These are phyloP conservation scores for Lagorchestes hirsutus DNA, from an alignment of 2,797 vertebrate species.

Conservation along the genomic window DNA sequence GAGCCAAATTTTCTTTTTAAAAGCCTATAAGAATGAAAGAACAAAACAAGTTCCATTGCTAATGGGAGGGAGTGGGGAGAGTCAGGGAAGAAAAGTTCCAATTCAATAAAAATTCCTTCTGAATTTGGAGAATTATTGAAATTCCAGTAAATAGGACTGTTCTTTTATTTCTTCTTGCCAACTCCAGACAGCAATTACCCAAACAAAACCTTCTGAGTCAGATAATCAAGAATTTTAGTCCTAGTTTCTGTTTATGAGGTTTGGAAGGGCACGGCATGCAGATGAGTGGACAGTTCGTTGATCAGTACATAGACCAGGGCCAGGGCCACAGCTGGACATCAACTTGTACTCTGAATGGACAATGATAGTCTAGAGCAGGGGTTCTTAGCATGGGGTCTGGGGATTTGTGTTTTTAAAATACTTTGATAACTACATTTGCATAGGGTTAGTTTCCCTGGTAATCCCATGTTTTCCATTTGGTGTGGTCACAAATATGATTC, in stretches of 20 bases:
- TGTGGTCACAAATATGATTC: background rate
- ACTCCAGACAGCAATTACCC: background rate
- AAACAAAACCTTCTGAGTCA: background rate
- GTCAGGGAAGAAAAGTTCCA: background rate
- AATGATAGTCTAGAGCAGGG: background rate
- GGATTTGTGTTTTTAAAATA: background rate
- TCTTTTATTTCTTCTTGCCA: background rate
- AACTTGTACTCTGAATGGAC: background rate
- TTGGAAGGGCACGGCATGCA: background rate
- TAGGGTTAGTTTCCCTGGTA: background rate
- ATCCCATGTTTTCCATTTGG: background rate
- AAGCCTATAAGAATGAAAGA: background rate
- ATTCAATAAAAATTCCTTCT: background rate
- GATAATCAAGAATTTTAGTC: background rate
- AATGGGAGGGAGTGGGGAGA: background rate
- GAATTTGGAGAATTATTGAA: background rate
- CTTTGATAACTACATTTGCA: background rate
- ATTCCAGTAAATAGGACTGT: background rate
- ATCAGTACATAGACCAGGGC: background rate
- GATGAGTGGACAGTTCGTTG: background rate
- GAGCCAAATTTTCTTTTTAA: background rate
- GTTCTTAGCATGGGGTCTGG: background rate
- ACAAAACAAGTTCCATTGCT: background rate
- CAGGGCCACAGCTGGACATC: background rate
- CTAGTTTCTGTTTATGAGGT: background rate